Conservation (phyloP, 2,797 vertebrate genomes). For the Malurus leucopterus region DNA sequence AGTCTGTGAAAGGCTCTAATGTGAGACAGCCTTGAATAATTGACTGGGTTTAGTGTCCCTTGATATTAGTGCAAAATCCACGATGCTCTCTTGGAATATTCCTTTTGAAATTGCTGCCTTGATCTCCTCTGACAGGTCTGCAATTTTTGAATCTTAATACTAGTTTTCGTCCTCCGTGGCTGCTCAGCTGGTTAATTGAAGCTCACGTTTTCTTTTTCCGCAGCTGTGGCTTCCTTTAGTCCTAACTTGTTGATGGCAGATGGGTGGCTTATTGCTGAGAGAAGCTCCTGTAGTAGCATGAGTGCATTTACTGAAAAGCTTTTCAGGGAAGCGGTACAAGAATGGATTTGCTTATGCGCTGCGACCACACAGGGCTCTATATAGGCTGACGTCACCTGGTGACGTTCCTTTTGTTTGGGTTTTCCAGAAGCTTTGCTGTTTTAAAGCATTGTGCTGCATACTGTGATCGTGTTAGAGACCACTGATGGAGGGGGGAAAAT, state of each 20-base stretch:
- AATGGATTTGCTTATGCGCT: conserved; percentile 92
- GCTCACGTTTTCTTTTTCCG: conserved; percentile 75
- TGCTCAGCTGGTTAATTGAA: conserved; percentile 81
- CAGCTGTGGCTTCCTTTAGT: conserved; percentile 79
- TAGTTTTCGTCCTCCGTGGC: conserved; percentile 53
- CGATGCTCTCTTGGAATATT: conserved; percentile 63
- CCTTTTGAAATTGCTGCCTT: conserved; percentile 68
- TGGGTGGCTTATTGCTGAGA: conserved; percentile 83
- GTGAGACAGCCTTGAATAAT: conserved; percentile 83
- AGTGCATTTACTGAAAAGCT: conserved; percentile 90
- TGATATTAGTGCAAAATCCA: conserved; percentile 68
- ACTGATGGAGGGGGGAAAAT: background rate
- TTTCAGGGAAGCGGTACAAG: conserved; percentile 85
- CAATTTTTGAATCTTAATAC: conserved; percentile 50
- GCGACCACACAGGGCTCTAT: conserved; percentile 97
- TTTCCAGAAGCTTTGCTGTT: conserved; percentile 81
- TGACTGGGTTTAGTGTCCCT: conserved; percentile 62
- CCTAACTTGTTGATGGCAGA: conserved; percentile 98
- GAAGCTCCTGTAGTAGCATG: conserved; percentile 87
- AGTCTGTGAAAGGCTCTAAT: conserved; percentile 91
- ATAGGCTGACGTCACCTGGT: conserved; percentile 98
- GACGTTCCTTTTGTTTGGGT: conserved; percentile 92
- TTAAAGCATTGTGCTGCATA: conserved; percentile 70
- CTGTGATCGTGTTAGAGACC: conserved; percentile 56
- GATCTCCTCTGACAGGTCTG: conserved; percentile 61